phyloP scores from a whole-genome alignment of 2,797 vertebrate species.

The Coracias cyanogaster region DNA sequence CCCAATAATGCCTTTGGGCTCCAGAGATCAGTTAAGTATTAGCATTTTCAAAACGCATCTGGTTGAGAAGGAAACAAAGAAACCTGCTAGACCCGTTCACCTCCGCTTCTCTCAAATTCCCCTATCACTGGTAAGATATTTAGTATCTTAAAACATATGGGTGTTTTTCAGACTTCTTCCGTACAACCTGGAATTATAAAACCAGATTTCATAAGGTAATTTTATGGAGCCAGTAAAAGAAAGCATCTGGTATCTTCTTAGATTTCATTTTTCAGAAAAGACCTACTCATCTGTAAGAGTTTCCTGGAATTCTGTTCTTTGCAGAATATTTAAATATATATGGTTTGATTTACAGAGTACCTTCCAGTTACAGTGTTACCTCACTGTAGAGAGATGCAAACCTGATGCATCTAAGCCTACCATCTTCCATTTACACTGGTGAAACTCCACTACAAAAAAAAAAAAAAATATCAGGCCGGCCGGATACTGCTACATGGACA shows the following conservation, averaged over 20 bases:
- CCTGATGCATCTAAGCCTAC: not conserved
- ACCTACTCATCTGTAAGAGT: not conserved
- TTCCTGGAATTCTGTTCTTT: not conserved
- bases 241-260: conserved; percentile 13
- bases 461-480: not conserved
- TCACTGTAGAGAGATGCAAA: not conserved
- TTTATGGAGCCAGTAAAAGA: conserved; percentile 10
- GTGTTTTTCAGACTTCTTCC: conserved; percentile 8
- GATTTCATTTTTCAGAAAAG: conserved; percentile 29
- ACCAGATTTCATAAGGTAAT: not conserved
- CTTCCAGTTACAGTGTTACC: not conserved
- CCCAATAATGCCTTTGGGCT: not conserved
- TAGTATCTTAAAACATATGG: not conserved
- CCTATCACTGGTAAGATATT: not conserved
- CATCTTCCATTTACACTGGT: not conserved
- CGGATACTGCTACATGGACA: rapidly evolving
- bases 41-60: not conserved
- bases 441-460: not conserved
- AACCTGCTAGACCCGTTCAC: not conserved
- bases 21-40: not conserved
- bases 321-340: not conserved
- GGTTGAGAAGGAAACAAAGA: not conserved
- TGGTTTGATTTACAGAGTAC: not conserved
- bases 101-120: not conserved
- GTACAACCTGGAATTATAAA: not conserved